Conservation (phyloP, 2,888 invertebrate genomes). For the Clanis bilineata region DNA sequence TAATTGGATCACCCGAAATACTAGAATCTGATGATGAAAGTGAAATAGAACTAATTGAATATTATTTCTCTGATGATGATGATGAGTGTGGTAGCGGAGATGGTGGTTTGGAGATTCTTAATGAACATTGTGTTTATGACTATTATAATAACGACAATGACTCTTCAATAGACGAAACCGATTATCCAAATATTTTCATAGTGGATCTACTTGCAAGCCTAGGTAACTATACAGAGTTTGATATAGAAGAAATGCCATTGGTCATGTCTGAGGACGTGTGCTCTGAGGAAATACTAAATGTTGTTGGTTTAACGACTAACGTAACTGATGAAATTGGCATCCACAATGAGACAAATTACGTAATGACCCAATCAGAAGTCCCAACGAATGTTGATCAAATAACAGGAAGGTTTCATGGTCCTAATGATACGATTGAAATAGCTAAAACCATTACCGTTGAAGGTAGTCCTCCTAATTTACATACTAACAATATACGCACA, state of each 20-base stretch:
- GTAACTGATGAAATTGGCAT: neutral
- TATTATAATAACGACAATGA: neutral
- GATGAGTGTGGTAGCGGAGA: neutral
- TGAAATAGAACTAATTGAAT: neutral
- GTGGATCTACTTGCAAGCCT: neutral
- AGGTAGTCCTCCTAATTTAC: neutral
- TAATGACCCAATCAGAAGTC: neutral
- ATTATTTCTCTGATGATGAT: neutral
- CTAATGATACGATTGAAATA: neutral
- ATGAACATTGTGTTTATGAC: neutral
- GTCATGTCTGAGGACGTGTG: neutral
- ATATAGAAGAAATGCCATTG: neutral
- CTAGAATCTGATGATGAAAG: neutral
- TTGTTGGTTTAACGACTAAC: neutral
- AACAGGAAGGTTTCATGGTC: neutral
- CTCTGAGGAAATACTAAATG: neutral
- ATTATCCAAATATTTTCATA: neutral
- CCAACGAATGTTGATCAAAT: neutral
- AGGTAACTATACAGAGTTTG: neutral
- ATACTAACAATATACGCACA: neutral
- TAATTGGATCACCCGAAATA: neutral
- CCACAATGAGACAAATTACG: neutral
- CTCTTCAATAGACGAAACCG: neutral
- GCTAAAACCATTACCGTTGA: neutral
- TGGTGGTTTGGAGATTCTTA: neutral